Conservation (phyloP, 1,140 invertebrate genomes). For the Lepeophtheirus salmonis region DNA sequence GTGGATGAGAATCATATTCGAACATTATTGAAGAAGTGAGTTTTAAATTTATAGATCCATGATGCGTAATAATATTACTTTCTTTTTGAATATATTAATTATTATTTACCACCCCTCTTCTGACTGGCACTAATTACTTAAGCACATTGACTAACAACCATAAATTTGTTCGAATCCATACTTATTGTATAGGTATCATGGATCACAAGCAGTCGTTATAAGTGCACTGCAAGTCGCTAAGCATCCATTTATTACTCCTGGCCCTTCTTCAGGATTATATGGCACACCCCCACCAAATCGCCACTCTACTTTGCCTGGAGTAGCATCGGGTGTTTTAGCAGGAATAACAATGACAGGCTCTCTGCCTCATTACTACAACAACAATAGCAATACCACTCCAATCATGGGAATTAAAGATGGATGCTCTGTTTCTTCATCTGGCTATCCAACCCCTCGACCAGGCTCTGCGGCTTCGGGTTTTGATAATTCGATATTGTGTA, state of each 20-base stretch:
- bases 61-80: too few species aligned
- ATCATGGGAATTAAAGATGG: conserved; percentile 10
- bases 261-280: conserved; percentile 33
- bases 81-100: not conserved
- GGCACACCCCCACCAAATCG: conserved; percentile 37
- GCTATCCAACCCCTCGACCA: conserved; percentile 17
- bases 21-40: conserved; percentile 59
- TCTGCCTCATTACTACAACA: conserved; percentile 15
- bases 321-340: conserved; percentile 3
- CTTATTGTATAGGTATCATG: conserved; percentile 48
- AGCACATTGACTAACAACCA: not conserved
- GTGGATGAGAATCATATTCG: conserved; percentile 69
- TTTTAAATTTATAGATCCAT: too few species aligned
- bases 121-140: not conserved
- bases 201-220: conserved; percentile 73
- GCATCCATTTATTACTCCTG: conserved; percentile 65
- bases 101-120: not conserved
- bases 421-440: conserved; percentile 7
- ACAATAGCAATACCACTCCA: conserved; percentile 7
- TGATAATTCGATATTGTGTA: conserved; percentile 12
- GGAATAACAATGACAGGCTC: conserved; percentile 16
- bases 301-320: conserved; percentile 28
- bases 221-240: conserved; percentile 80
- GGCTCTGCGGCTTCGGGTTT: conserved; percentile 18
- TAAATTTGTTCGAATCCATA: not conserved